Base-by-base conservation (phyloP, 35 echinoderm and acorn worm species). In the Ophiothrix spiculata region DNA sequence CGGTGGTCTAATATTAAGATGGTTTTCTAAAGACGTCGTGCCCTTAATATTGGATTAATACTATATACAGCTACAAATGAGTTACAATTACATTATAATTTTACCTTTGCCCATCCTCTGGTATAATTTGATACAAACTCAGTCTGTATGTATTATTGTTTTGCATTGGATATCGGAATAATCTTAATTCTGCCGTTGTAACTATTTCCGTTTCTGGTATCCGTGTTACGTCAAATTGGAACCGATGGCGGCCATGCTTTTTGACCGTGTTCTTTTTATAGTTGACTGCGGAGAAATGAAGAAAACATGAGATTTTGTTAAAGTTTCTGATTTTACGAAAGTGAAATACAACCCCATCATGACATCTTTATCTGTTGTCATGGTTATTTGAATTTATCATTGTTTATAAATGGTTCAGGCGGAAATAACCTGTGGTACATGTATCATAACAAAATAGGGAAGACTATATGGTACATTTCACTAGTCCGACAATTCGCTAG, bases 231-330 rank as follows among this genome's bases (percentile, higher is more conserved):
- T 86, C 93, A 64, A 95, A 95, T 23, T 90, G 88, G 39, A 91
- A 95, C 12, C 93, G 93, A 88, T 95, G 93, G n/a, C 74, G 56
- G 8, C 93, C 93, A 56, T 95, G 93, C 35, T 80, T 77, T 36
- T 31, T 32, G 17, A 90, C n/a, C 23, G 87, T 75, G 15, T 19
- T 75, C 35, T 90, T 63, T 90, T 90, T 90, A 74, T 90, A 90
- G 38, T 90, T 81, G 33, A 90, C 88, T 90, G 38, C 16, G 40
- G 40, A 31, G 35, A 37, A 42, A 75, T 0, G 29, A 56, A 15
- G 34, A 17, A 39, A 82, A 56, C 12, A 13, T 15, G 16, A 77
- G 12, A 23, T 15, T 19, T 15, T 15, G 19, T 15, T 15, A 13
- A 13, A 19, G 76, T 19, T 79, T 25, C 31, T 25, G 33, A 16